A percentile compares a stretch with the other conserved stretches of the same genome.
Conservation (phyloP, 2,797 vertebrate genomes). For the Margarornis squamiger region DNA sequence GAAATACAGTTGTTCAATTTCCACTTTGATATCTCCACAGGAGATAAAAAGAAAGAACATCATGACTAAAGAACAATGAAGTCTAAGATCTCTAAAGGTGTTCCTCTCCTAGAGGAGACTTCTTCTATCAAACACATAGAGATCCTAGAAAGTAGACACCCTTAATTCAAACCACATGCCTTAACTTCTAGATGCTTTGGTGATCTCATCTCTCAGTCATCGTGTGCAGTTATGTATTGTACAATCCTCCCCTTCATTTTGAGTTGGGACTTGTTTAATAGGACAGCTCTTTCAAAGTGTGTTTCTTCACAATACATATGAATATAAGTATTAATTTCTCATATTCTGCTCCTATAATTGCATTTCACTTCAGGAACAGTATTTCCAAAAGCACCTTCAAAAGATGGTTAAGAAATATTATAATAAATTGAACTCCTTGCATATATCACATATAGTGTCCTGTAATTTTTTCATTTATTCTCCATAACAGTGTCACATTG, state of each 20-base stretch:
- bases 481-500: not conserved
- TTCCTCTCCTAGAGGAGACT: too few relatives aligned
- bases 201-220: not conserved
- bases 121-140: too few relatives aligned
- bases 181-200: not conserved
- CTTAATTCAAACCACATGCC: conserved; percentile 19
- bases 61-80: too few relatives aligned
- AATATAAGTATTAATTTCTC: not conserved
- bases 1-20: too few relatives aligned
- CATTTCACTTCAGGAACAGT: not conserved
- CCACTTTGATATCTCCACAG: too few relatives aligned
- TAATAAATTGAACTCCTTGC: not conserved
- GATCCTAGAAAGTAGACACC: too few relatives aligned
- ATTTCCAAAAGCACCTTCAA: not conserved
- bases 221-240: not conserved
- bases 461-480: not conserved
- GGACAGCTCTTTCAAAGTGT: not conserved
- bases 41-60: too few relatives aligned
- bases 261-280: not conserved
- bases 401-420: not conserved
- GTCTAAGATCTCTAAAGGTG: too few relatives aligned
- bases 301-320: not conserved
- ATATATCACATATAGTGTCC: not conserved
- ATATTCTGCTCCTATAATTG: not conserved
- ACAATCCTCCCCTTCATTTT: not conserved